Conservation (phyloP, 2,888 invertebrate species). For the Drosophila kambysellisi region DNA sequence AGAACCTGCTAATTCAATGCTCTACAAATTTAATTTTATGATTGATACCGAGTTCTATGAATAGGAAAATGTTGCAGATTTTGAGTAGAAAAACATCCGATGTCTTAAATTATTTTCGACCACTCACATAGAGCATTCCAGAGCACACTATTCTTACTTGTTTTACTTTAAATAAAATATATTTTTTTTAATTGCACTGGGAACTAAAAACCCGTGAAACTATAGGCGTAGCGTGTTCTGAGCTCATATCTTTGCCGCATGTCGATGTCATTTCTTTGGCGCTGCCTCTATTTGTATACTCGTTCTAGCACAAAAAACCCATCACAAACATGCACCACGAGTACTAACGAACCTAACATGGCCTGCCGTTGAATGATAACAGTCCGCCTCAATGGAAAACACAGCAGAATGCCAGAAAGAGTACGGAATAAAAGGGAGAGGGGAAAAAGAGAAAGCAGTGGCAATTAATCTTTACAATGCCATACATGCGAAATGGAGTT, state of each 20-base stretch:
- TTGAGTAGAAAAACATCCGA: neutral
- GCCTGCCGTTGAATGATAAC: slow-evolving; percentile 76
- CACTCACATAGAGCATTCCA: neutral
- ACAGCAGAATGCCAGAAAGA: slow-evolving; percentile 11
- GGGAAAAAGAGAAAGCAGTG: slow-evolving; percentile 44
- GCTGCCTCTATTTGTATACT: slow-evolving; percentile 10
- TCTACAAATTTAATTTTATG: neutral
- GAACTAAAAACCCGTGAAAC: slow-evolving; percentile 8
- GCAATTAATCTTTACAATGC: slow-evolving; percentile 77
- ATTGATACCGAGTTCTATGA: neutral
- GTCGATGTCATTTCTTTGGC: slow-evolving; percentile 63
- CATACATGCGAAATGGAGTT: slow-evolving; percentile 77
- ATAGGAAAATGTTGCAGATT: neutral
- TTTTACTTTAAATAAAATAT: neutral
- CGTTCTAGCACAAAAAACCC: slow-evolving; percentile 43
- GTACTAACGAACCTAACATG: slow-evolving; percentile 55
- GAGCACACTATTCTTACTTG: neutral
- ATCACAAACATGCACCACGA: slow-evolving; percentile 23
- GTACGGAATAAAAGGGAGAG: neutral
- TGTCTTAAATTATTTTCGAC: neutral
- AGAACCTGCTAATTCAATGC: too few relatives aligned
- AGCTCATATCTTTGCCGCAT: slow-evolving; percentile 54
- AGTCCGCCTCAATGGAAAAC: slow-evolving; percentile 60
- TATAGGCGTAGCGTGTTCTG: slow-evolving; percentile 38
- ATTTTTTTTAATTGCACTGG: neutral